Conservation (phyloP, 1,140 invertebrate genomes). For the Danaus melanippus region DNA sequence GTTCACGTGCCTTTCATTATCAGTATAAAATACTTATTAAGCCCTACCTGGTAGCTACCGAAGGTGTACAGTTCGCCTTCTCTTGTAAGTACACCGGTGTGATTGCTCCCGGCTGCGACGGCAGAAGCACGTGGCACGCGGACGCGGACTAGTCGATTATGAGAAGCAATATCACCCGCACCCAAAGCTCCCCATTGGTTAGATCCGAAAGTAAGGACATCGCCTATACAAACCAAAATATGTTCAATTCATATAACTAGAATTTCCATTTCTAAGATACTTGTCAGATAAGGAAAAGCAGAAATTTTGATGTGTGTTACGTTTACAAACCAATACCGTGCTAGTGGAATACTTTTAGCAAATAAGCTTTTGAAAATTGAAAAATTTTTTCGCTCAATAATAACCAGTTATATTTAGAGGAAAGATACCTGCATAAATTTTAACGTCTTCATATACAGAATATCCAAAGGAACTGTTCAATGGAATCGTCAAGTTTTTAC, state of each 20-base stretch:
- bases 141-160: conserved; percentile 84
- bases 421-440: too few species aligned
- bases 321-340: too few species aligned
- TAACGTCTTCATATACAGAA: too few species aligned
- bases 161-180: conserved; percentile 84
- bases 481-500: too few species aligned
- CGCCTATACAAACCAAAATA: conserved; percentile 31
- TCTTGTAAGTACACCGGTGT: conserved; percentile 91
- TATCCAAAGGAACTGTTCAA: too few species aligned
- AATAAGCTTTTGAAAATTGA: too few species aligned
- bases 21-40: conserved; percentile 19
- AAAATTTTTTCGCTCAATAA: too few species aligned
- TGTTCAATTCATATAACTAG: not conserved
- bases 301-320: too few species aligned
- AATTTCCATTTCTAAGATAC: too few species aligned
- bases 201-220: conserved; percentile 92
- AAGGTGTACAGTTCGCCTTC: conserved; percentile 96
- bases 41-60: conserved; percentile 86
- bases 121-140: conserved; percentile 80
- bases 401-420: too few species aligned
- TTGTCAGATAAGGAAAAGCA: too few species aligned
- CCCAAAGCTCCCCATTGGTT: conserved; percentile 97
- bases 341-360: too few species aligned
- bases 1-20: not conserved
- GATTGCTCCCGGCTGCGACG: conserved; percentile 95